Base-by-base conservation (phyloP, 2,797 vertebrate species). In the Galagoides demidoff region DNA sequence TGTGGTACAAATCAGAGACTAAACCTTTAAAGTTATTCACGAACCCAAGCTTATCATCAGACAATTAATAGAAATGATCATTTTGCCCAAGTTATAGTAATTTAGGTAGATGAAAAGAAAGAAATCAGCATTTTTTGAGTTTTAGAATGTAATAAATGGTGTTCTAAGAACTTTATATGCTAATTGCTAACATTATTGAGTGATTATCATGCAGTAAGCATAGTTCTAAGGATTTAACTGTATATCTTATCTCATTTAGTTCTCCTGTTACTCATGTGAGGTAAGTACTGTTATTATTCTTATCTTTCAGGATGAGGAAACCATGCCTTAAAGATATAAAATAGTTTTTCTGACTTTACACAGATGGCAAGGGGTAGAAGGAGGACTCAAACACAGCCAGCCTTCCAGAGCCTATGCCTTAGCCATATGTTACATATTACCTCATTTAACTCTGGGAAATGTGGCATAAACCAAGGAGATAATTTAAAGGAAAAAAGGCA, bases 391-490 rank as follows among this genome's bases (percentile, higher is more conserved):
- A 89, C 39, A 77, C 14, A 74, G 68, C 4, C 57, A 79, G 77
- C 70, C 45, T 55, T 4, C 55, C 55, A 87, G 59, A 55, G 13
- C 73, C 71, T 14, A 86, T 20, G 55, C 39, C 31, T 95, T 76
- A 43, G 16, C 25, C 34, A 16, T 43, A 64, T 3, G 13, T 52
- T 82, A 45, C 27, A n/a, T 14, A 52, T 81, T 49, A 79, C 57
- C 17, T 64, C 79, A 64, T 86, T 92, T 92, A 59, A 78, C 66
- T 90, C 73, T 89, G 43, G 59, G 90, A 96, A 94, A 84, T 66
- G 5, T 78, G 89, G 52, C 49, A 63, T 52, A 90, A 86, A 89
- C 34, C 0, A 22, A 52, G 31, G 17, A 79, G 17, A 52, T 90
- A 71, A 94, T 88, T 92, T 63, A 95, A 85, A 92, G 57, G 45